Evolutionary conservation across 2,797 vertebrate species (phyloP).

Genomic region (Pseudocheirus occidentalis): DNA sequence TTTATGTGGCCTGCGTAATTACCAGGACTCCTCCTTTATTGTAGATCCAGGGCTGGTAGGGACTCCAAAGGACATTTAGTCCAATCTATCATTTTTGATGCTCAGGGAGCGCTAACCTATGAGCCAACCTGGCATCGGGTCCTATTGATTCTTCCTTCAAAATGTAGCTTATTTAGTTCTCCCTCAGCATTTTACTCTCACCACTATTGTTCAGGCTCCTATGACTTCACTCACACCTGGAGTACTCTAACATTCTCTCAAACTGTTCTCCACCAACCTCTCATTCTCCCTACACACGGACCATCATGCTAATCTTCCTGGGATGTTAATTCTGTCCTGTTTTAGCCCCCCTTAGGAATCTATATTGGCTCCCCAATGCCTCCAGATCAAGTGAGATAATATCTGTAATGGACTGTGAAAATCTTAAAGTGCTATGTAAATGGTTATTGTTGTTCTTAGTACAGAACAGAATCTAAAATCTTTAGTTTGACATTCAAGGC

Average conservation of each 20-base stretch:
- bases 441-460: not conserved
- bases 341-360: not conserved
- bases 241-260: not conserved
- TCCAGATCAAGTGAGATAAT: not conserved
- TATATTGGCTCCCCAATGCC: not conserved
- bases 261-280: not conserved
- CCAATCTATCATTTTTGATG: not conserved
- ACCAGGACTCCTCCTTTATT: constrained; percentile 25
- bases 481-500: not conserved
- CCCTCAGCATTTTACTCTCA: constrained; percentile 27
- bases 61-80: not conserved
- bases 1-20: not conserved
- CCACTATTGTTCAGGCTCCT: not conserved
- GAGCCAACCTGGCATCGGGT: not conserved
- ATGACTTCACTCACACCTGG: not conserved
- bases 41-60: not conserved
- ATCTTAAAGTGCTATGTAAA: not conserved
- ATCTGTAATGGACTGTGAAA: not conserved
- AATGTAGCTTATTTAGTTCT: constrained; percentile 10
- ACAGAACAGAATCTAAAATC: not conserved
- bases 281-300: not conserved
- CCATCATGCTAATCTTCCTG: not conserved
- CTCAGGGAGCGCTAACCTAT: not conserved
- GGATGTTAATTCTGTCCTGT: not conserved
- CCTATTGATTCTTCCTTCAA: not conserved